Evolutionary conservation across 2,888 invertebrate species (phyloP).

Genomic region (Tortrix viridana): DNA sequence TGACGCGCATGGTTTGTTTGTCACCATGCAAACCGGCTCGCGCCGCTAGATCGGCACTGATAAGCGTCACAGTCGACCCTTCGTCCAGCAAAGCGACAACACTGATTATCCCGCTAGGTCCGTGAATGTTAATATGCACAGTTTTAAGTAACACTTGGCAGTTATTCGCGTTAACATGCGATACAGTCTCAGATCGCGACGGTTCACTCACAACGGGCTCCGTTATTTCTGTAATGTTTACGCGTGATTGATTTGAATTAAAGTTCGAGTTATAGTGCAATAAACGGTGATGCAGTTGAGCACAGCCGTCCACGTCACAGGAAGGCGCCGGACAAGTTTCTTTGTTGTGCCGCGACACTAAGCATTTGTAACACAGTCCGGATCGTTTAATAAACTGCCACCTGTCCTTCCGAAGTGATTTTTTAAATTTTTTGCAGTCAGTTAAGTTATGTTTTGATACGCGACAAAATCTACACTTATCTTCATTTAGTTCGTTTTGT

Average conservation of each 20-base stretch:
- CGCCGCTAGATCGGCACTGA: conserved; percentile 39
- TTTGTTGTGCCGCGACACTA: conserved; percentile 37
- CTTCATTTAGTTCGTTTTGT: conserved; percentile 16
- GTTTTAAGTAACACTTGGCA: conserved; percentile 40
- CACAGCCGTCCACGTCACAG: conserved; percentile 38
- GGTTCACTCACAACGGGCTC: neutral
- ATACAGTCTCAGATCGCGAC: conserved; percentile 14
- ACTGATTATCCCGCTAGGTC: conserved; percentile 41
- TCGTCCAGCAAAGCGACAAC: conserved; percentile 45
- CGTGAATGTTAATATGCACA: conserved; percentile 40
- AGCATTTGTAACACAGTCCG: conserved; percentile 40
- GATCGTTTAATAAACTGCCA: conserved; percentile 38
- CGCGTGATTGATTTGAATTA: neutral
- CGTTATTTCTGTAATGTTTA: conserved; percentile 2
- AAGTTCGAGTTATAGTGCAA: conserved; percentile 28
- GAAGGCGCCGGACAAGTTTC: conserved; percentile 35
- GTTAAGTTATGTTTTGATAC: conserved; percentile 28
- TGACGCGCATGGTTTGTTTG: conserved; percentile 40
- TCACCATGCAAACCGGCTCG: conserved; percentile 41
- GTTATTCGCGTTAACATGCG: conserved; percentile 11
- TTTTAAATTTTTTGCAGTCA: conserved; percentile 40
- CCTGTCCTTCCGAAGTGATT: conserved; percentile 40
- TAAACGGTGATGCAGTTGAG: conserved; percentile 38
- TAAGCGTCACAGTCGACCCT: conserved; percentile 45
- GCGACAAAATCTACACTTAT: conserved; percentile 26